phyloP scores from a whole-genome alignment of 2,113 vertebrate species.

The Tympanuchus pallidicinctus region DNA sequence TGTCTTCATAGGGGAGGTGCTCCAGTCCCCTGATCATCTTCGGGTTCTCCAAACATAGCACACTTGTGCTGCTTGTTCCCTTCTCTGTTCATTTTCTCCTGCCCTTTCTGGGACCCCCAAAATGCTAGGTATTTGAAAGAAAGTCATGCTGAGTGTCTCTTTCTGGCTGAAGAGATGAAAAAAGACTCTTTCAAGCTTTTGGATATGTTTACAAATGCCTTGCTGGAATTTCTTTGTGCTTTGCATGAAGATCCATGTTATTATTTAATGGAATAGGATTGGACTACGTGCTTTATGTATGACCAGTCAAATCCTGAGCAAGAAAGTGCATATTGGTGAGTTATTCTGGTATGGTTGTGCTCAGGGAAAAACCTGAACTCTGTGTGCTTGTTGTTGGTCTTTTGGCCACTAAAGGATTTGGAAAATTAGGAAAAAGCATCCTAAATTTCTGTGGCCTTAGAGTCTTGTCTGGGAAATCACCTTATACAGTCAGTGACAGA shows the following conservation, averaged over 20 bases:
- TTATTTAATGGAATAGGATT: neutral
- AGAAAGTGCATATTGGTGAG: neutral
- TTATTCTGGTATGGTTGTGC: neutral
- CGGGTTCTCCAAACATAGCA: neutral
- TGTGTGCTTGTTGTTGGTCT: neutral
- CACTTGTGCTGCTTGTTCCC: neutral
- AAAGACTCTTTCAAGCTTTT: neutral
- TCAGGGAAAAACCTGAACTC: neutral
- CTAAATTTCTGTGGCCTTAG: neutral
- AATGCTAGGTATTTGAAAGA: neutral
- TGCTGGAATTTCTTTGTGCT: neutral
- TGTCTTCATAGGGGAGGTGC: too few relatives aligned
- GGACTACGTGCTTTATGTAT: neutral
- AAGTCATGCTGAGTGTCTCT: neutral
- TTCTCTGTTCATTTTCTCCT: neutral
- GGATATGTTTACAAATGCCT: neutral
- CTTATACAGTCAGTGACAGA: neutral
- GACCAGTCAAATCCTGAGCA: neutral
- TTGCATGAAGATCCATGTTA: neutral
- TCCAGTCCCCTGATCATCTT: neutral
- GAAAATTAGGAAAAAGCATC: neutral
- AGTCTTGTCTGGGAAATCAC: neutral
- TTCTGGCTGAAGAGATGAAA: neutral
- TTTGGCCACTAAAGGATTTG: neutral
- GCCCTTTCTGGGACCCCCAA: neutral